A percentile compares a stretch with the other conserved stretches of the same genome.
Evolutionary conservation across 2,888 invertebrate species (phyloP).

Genomic region (Augochlorella aurata): DNA sequence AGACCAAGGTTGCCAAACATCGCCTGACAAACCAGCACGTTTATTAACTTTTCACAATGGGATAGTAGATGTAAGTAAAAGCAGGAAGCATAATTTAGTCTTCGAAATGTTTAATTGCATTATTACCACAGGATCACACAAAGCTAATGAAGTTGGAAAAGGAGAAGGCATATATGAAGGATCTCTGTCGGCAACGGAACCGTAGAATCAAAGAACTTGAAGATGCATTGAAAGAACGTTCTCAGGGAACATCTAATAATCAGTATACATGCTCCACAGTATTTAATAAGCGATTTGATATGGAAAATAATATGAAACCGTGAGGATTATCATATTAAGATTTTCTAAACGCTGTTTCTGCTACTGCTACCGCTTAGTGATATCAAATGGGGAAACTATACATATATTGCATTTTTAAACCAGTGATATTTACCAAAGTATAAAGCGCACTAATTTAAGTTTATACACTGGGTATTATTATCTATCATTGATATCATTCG

Average conservation of each 20-base stretch:
- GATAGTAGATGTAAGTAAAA: conserved; percentile 69
- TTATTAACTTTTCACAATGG: conserved; percentile 69
- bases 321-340: conserved; percentile 27
- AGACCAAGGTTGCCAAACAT: conserved; percentile 71
- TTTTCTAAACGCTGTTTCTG: conserved; percentile 10
- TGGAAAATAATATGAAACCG: conserved; percentile 25
- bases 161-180: conserved; percentile 82
- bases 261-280: background rate
- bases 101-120: conserved; percentile 1
- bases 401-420: background rate
- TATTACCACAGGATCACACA: conserved; percentile 30
- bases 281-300: conserved; percentile 12
- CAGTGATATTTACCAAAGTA: background rate
- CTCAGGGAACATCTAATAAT: conserved; percentile 27
- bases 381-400: conserved; percentile 6
- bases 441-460: background rate
- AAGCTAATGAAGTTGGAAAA: conserved; percentile 83
- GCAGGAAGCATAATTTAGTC: background rate
- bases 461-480: background rate
- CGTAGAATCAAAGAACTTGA: conserved; percentile 73
- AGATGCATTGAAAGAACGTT: conserved; percentile 58
- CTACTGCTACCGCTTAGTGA: conserved; percentile 7
- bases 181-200: conserved; percentile 82
- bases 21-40: conserved; percentile 58
- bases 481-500: background rate